Evolutionary conservation across 2,888 invertebrate genomes (phyloP).

Genomic region (Phoenoteleia sp.): DNA sequence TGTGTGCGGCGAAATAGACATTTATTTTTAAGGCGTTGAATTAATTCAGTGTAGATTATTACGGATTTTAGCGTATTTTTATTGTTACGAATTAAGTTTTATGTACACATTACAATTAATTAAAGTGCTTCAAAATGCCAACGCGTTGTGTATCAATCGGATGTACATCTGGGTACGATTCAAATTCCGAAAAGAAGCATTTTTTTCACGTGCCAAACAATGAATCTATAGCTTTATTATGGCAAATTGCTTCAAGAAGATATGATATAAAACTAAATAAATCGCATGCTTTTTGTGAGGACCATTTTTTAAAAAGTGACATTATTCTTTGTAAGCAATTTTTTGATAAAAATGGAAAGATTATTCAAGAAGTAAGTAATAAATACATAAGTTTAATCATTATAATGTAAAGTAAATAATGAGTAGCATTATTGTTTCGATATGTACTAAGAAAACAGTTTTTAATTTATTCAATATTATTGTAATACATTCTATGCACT

Average conservation of each 20-base stretch:
- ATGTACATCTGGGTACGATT: neutral
- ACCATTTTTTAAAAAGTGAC: slow-evolving; percentile 22
- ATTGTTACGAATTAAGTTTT: too few relatives aligned
- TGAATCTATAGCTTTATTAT: neutral
- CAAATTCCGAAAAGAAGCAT: neutral
- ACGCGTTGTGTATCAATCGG: slow-evolving; percentile 1
- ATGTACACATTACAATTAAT: too few relatives aligned
- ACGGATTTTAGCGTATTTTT: too few relatives aligned
- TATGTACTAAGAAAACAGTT: too few relatives aligned
- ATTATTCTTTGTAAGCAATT: neutral
- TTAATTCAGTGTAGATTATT: too few relatives aligned
- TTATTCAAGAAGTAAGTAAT: slow-evolving; percentile 2
- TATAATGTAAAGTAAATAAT: too few relatives aligned
- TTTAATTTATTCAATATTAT: too few relatives aligned
- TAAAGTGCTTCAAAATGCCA: slow-evolving; percentile 12
- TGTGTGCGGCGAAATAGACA: too few relatives aligned
- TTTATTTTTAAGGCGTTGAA: too few relatives aligned
- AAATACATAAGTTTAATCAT: too few relatives aligned
- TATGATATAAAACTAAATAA: neutral
- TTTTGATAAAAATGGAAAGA: neutral
- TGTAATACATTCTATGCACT: too few relatives aligned
- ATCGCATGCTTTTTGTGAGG: slow-evolving; percentile 7
- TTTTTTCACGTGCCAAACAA: neutral
- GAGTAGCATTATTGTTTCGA: too few relatives aligned
- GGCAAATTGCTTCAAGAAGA: neutral